Percentiles rank a stretch among this genome's conserved stretches.
Conservation (phyloP, 2,113 vertebrate genomes). For the Rhea pennata region DNA sequence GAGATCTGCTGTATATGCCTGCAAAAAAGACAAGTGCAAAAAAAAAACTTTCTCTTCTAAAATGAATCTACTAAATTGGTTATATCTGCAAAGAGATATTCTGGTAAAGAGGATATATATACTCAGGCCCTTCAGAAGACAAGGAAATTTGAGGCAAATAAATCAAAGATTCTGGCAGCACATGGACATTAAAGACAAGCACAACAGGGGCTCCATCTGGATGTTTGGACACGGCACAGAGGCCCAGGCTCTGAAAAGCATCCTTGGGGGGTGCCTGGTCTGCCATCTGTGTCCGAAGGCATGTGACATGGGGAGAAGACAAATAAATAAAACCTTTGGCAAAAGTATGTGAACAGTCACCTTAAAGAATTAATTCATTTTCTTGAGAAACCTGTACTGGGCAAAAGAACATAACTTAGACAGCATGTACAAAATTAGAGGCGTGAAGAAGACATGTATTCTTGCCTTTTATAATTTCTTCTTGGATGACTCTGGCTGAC, state of each 20-base stretch:
- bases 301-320: neutral
- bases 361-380: neutral
- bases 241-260: neutral
- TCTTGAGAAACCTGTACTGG: neutral
- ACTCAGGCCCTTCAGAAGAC: neutral
- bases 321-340: neutral
- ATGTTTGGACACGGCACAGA: accelerated
- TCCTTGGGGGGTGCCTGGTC: neutral
- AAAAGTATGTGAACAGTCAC: neutral
- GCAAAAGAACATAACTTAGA: neutral
- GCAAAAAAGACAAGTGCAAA: neutral
- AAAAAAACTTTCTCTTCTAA: neutral
- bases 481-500: neutral
- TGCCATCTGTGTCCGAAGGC: neutral
- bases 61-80: neutral
- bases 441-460: neutral
- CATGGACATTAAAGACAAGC: accelerated
- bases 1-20: accelerated
- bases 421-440: neutral
- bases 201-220: neutral
- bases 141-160: neutral
- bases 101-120: neutral
- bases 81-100: neutral
- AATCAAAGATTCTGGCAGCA: neutral
- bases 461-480: neutral